These are phyloP conservation scores for Archocentrus centrarchus DNA, from an alignment of 2,113 vertebrate genomes.

Conservation along the genomic window DNA sequence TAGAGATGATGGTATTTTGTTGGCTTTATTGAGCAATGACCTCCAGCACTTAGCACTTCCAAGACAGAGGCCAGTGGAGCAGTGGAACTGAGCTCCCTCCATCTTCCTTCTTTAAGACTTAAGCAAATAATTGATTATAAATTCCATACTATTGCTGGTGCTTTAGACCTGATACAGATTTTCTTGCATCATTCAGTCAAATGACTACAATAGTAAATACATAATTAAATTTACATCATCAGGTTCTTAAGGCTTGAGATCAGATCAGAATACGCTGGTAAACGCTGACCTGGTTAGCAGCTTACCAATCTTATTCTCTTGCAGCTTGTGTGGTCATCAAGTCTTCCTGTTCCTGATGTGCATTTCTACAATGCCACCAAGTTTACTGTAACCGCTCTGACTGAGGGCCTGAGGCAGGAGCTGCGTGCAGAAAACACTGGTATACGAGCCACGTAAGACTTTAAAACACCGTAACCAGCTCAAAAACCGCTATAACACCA, in stretches of 20 bases:
- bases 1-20: too few relatives aligned
- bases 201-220: too few relatives aligned
- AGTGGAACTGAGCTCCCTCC: too few relatives aligned
- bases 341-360: neutral
- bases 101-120: too few relatives aligned
- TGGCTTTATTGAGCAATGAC: too few relatives aligned
- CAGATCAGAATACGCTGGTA: neutral
- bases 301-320: neutral
- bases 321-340: neutral
- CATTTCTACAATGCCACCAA: neutral
- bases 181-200: too few relatives aligned
- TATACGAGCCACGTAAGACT: neutral
- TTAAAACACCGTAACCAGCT: neutral
- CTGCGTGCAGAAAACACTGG: neutral
- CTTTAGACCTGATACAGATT: too few relatives aligned
- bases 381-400: slow-evolving; percentile 42
- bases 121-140: too few relatives aligned
- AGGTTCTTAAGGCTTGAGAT: neutral
- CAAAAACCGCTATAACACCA: neutral
- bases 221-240: too few relatives aligned
- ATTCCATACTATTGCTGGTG: too few relatives aligned
- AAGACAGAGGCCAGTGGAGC: too few relatives aligned
- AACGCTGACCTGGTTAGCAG: neutral
- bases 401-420: slow-evolving; percentile 70
- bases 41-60: too few relatives aligned